phyloP scores from a whole-genome alignment of 2,113 vertebrate genomes.

The Tragelaphus strepsiceros region DNA sequence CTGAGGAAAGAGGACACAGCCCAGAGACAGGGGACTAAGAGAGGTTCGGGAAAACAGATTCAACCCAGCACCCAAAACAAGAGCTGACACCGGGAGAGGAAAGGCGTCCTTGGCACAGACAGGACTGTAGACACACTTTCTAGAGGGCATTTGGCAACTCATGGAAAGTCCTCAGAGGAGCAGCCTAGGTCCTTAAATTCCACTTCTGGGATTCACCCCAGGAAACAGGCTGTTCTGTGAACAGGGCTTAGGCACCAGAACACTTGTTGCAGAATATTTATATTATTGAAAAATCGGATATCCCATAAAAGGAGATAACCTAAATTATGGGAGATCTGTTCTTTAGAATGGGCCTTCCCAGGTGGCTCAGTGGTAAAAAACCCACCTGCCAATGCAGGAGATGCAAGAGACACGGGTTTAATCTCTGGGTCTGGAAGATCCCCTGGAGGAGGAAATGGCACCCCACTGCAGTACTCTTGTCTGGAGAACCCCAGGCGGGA shows the following conservation, averaged over 20 bases:
- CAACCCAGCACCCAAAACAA: not conserved
- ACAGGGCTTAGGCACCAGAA: not conserved
- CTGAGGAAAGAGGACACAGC: not conserved
- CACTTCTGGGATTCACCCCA: not conserved
- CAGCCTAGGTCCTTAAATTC: not conserved
- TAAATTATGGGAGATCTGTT: not conserved
- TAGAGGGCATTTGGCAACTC: not conserved
- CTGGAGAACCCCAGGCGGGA: not conserved
- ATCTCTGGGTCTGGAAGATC: not conserved
- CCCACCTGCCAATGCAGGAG: not conserved
- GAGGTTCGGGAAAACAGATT: not conserved
- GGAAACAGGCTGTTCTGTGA: not conserved
- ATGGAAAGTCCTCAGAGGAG: not conserved
- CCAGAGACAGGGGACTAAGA: not conserved
- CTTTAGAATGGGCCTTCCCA: not conserved
- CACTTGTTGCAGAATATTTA: not conserved
- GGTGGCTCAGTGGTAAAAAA: not conserved
- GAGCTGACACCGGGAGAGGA: not conserved
- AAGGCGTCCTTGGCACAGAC: rapidly evolving
- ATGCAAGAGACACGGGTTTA: rapidly evolving
- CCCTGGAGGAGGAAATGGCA: not conserved
- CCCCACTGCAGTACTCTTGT: not conserved
- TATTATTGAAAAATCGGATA: not conserved
- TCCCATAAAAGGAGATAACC: not conserved
- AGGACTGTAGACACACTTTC: not conserved